These are phyloP conservation scores for Blastomussa wellsi DNA, from an alignment of 92 coral and sea anemone genomes.

Conservation along the genomic window DNA sequence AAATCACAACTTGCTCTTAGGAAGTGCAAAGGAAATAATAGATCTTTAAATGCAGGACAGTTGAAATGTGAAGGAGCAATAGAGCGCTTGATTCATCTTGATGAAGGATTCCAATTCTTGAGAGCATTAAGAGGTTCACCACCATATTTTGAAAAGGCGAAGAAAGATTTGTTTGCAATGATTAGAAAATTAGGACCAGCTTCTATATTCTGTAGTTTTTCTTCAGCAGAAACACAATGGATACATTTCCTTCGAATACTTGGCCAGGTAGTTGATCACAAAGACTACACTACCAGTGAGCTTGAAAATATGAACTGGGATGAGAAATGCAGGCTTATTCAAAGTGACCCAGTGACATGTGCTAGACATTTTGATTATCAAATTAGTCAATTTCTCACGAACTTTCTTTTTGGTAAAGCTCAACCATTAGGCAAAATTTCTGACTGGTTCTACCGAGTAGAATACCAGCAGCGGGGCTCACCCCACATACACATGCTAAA, in stretches of 20 bases:
- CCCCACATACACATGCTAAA: conserved; percentile 46
- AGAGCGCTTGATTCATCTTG: no score
- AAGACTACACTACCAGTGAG: conserved; percentile 18
- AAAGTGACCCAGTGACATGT: no score
- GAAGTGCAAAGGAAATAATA: conserved; percentile 37
- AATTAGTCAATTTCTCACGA: no score
- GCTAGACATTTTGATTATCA: no score
- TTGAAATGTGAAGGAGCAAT: conserved; percentile 28
- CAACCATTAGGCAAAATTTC: background rate
- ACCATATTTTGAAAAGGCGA: no score
- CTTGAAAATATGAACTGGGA: conserved; percentile 25
- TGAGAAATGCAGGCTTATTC: no score
- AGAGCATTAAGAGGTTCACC: no score
- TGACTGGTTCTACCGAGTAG: conserved; percentile 39
- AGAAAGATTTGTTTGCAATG: no score
- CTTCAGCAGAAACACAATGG: conserved; percentile 7
- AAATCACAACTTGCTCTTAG: conserved; percentile 34
- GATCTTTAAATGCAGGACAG: conserved; percentile 28
- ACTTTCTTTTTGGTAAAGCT: no score
- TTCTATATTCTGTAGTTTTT: no score
- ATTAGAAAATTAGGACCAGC: no score
- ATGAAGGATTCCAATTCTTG: no score
- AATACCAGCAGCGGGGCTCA: conserved; percentile 42
- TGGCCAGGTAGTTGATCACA: conserved; percentile 45
- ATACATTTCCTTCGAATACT: conserved; percentile 48